Conservation (phyloP, 1,140 invertebrate genomes). For the Drosophila obscura region DNA sequence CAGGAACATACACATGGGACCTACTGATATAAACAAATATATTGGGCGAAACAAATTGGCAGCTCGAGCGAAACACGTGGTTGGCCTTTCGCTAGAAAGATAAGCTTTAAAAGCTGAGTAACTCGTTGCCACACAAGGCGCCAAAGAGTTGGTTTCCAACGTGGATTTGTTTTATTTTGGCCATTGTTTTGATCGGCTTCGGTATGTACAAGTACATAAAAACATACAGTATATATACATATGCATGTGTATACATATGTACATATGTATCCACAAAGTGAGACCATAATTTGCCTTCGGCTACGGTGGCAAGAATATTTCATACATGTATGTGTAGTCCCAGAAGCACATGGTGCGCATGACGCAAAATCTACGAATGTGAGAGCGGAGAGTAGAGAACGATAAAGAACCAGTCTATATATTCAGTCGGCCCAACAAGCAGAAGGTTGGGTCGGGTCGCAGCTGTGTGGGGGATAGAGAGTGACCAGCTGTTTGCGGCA, state of each 20-base stretch:
- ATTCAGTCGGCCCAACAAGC: conserved; percentile 23
- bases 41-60: conserved; percentile 7
- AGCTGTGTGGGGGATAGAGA: conserved; percentile 15
- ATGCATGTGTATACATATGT: conserved; percentile 1
- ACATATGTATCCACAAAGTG: conserved; percentile 22
- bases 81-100: conserved; percentile 22
- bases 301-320: not conserved
- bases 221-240: too few relatives aligned
- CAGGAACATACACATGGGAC: conserved; percentile 9
- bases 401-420: conserved; percentile 52
- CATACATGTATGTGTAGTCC: not conserved
- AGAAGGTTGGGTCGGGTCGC: conserved; percentile 23
- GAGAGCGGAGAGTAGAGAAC: conserved; percentile 20
- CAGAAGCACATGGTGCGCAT: conserved; percentile 83
- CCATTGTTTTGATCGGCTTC: conserved; percentile 52
- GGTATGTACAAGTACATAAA: conserved; percentile 3
- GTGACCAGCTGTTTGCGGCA: conserved; percentile 28
- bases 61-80: conserved; percentile 51
- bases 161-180: conserved; percentile 37
- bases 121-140: not conserved
- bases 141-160: conserved; percentile 1
- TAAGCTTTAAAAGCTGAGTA: conserved; percentile 13
- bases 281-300: not conserved
- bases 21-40: conserved; percentile 47
- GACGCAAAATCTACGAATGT: conserved; percentile 47